phyloP scores from a whole-genome alignment of 2,888 invertebrate genomes.

The Sialis lutaria region DNA sequence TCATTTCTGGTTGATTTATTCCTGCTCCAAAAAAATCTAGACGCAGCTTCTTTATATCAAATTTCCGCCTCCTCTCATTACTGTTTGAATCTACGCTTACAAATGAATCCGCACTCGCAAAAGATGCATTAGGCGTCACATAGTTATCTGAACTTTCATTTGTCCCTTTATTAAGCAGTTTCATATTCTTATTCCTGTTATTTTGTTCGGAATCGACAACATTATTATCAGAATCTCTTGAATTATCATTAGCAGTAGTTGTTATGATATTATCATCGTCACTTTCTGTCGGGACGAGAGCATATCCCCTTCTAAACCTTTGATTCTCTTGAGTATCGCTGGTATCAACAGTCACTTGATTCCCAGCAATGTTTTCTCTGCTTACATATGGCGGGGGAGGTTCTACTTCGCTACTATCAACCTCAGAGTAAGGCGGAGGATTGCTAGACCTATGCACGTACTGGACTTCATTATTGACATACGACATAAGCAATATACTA shows the following conservation, averaged over 20 bases:
- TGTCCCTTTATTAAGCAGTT: background rate
- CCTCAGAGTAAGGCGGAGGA: conserved; percentile 3
- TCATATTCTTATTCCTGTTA: background rate
- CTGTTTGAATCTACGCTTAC: background rate
- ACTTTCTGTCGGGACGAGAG: conserved; percentile 1
- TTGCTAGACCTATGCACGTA: conserved; percentile 1
- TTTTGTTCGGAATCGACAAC: background rate
- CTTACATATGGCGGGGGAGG: conserved; percentile 4
- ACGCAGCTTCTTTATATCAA: conserved; percentile 3
- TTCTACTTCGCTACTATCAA: background rate
- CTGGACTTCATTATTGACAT: conserved; percentile 4
- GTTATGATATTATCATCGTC: background rate
- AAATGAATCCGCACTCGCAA: background rate
- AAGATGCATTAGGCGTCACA: background rate
- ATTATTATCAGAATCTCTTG: background rate
- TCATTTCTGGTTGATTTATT: background rate
- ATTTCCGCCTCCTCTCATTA: conserved; percentile 1
- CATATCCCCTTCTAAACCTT: background rate
- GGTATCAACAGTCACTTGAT: background rate
- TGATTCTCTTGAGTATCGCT: background rate
- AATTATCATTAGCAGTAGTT: background rate
- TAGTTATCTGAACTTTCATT: background rate
- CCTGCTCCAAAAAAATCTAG: conserved; percentile 3
- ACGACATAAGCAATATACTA: conserved; percentile 5
- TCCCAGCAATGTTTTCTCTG: conserved; percentile 3